These are phyloP conservation scores for Oophaga pumilio DNA, from an alignment of 2,113 vertebrate genomes.

Conservation along the genomic window DNA sequence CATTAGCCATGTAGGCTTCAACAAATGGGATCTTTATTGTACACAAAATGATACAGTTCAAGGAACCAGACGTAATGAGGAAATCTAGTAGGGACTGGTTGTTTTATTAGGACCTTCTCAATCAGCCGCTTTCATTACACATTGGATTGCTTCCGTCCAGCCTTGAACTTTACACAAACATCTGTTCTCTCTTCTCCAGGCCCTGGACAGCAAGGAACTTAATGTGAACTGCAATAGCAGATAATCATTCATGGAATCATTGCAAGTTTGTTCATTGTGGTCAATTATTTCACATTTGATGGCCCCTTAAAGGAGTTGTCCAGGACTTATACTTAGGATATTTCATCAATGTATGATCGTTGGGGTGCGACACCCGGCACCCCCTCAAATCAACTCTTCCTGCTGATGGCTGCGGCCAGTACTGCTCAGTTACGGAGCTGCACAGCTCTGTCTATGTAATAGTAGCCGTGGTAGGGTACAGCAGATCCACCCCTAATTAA, in stretches of 20 bases:
- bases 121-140: conserved; percentile 22
- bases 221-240: background rate
- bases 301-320: background rate
- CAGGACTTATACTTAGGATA: too few species aligned
- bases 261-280: background rate
- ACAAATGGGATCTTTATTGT: conserved; percentile 3
- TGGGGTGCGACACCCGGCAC: too few species aligned
- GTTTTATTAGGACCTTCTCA: conserved; percentile 26
- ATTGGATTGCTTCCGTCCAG: conserved; percentile 23
- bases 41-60: background rate
- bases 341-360: too few species aligned
- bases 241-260: background rate
- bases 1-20: background rate
- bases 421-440: too few species aligned
- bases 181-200: conserved; percentile 26
- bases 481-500: too few species aligned
- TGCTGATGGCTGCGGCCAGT: too few species aligned
- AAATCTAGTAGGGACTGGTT: conserved; percentile 16
- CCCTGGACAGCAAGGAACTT: background rate
- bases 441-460: too few species aligned
- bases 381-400: too few species aligned
- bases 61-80: background rate
- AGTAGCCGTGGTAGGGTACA: too few species aligned
- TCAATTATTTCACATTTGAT: background rate
- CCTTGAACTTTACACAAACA: conserved; percentile 19